Conservation (phyloP, 2,888 invertebrate genomes). For the Epistrophe grossulariae region DNA sequence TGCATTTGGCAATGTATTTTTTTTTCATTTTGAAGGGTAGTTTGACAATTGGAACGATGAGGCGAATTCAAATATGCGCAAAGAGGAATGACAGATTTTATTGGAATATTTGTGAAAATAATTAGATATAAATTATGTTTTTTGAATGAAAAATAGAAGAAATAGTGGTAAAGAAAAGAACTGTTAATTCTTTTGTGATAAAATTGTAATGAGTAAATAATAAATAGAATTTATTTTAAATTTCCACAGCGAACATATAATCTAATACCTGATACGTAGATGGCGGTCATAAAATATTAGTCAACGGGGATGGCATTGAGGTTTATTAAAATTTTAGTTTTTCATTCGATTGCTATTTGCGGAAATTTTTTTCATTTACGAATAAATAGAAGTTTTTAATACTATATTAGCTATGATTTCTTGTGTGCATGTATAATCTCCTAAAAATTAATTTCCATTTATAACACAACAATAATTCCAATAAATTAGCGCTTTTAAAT, state of each 20-base stretch:
- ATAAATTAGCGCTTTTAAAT: no score
- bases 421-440: no score
- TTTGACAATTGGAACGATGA: conserved; percentile 67
- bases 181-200: not conserved
- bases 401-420: no score
- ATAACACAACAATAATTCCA: no score
- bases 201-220: not conserved
- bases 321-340: not conserved
- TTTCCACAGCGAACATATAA: not conserved
- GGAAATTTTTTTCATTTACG: no score
- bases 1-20: conserved; percentile 47
- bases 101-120: conserved; percentile 29
- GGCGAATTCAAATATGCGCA: conserved; percentile 46
- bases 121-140: not conserved
- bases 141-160: not conserved
- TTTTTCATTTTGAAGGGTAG: conserved; percentile 21
- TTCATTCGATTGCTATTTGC: not conserved
- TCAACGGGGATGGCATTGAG: not conserved
- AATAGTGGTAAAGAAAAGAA: not conserved
- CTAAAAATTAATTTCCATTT: no score
- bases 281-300: not conserved
- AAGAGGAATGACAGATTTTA: conserved; percentile 28
- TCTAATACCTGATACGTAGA: not conserved
- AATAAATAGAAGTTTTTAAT: no score
- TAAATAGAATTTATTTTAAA: not conserved